Evolutionary conservation across 1,140 invertebrate genomes (phyloP).

Genomic region (Physella acuta): DNA sequence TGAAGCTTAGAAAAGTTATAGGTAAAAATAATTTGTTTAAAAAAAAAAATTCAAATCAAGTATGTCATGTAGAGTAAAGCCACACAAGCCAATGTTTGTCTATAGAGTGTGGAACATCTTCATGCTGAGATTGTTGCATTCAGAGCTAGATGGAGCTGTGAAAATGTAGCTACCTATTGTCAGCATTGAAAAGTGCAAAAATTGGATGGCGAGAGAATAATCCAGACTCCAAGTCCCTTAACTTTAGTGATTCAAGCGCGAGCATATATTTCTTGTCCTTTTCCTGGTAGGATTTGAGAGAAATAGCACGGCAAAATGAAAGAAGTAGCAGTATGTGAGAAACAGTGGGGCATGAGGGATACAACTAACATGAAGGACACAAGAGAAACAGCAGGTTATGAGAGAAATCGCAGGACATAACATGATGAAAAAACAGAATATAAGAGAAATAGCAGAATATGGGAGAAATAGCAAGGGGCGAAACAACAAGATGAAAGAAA

Average conservation of each 20-base stretch:
- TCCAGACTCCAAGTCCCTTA: conserved; percentile 93
- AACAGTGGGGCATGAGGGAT: not conserved
- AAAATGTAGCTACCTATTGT: conserved; percentile 76
- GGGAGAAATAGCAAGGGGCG: not conserved
- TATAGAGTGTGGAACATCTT: too few species aligned
- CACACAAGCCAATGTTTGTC: too few species aligned
- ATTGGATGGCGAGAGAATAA: conserved; percentile 97
- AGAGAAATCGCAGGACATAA: too few species aligned
- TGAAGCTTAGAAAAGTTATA: too few species aligned
- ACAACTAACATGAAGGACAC: not conserved
- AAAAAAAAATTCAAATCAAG: too few species aligned
- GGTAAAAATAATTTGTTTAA: too few species aligned
- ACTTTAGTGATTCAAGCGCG: conserved; percentile 92
- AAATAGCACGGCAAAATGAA: not conserved
- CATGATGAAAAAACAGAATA: too few species aligned
- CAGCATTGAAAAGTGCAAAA: conserved; percentile 98
- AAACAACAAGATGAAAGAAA: not conserved
- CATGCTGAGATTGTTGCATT: too few species aligned
- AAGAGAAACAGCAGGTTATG: too few species aligned
- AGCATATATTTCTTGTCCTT: conserved; percentile 99
- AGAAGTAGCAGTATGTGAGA: not conserved
- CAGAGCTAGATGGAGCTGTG: too few species aligned
- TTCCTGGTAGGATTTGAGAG: conserved; percentile 66
- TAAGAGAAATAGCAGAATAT: not conserved
- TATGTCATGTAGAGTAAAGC: too few species aligned